Percentiles rank a stretch among this genome's conserved stretches.
phyloP scores from a whole-genome alignment of 2,797 vertebrate species.

The Nothura maculosa region DNA sequence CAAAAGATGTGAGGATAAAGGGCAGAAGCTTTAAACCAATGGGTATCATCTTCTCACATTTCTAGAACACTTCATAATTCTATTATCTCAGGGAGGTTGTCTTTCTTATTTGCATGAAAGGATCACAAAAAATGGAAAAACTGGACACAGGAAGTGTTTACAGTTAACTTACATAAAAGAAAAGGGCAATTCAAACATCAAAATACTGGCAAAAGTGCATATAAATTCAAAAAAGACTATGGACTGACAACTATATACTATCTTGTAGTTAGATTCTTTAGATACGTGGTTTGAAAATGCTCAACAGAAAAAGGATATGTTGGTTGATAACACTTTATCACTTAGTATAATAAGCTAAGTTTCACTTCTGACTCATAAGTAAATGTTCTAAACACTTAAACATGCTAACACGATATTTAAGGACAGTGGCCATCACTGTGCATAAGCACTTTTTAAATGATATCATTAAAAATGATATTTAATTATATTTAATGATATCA shows the following conservation, averaged over 20 bases:
- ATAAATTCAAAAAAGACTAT: background rate
- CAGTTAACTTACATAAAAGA: background rate
- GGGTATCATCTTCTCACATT: background rate
- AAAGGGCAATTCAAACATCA: background rate
- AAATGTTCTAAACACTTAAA: background rate
- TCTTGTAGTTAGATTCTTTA: background rate
- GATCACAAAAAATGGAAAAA: background rate
- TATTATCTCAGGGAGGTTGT: background rate
- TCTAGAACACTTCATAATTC: background rate
- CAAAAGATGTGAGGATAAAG: background rate
- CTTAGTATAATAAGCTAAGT: background rate
- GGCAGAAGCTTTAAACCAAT: background rate
- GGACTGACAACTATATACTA: background rate
- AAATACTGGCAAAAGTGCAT: accelerated
- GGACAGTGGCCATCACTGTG: background rate
- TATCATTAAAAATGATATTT: too few relatives aligned
- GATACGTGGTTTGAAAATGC: background rate
- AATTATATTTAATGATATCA: too few relatives aligned
- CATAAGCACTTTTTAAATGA: too few relatives aligned
- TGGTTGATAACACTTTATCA: background rate
- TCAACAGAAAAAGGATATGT: background rate
- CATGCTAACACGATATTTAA: background rate
- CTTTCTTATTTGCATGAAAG: background rate
- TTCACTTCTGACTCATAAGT: background rate
- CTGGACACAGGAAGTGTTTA: background rate